These are phyloP conservation scores for Turnix velox DNA, from an alignment of 2,113 vertebrate genomes.

Conservation along the genomic window DNA sequence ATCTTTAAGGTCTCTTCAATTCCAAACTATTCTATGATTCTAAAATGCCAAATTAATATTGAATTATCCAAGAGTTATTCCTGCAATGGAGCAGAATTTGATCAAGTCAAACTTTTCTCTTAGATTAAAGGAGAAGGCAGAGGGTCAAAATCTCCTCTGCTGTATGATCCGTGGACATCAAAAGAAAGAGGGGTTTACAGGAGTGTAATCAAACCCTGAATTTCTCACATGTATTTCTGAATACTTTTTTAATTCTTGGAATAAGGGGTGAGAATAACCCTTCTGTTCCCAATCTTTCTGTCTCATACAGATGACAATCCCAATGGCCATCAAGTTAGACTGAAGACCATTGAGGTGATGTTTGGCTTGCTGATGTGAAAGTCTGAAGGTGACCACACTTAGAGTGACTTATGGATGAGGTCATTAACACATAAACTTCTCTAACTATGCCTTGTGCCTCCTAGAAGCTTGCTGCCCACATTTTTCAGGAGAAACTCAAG, in stretches of 20 bases:
- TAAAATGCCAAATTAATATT: background rate
- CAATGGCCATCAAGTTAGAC: background rate
- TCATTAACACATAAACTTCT: background rate
- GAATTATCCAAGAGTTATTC: background rate
- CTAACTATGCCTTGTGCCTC: background rate
- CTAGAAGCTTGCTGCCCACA: background rate
- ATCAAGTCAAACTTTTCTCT: background rate
- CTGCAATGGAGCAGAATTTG: background rate
- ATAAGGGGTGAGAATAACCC: background rate
- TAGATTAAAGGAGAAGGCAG: constrained; percentile 22
- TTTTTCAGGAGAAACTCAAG: background rate
- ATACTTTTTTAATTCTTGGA: background rate
- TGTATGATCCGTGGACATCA: background rate
- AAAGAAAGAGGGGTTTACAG: background rate
- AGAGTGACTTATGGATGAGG: background rate
- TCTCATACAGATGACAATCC: background rate
- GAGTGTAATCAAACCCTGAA: background rate
- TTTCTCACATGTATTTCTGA: background rate
- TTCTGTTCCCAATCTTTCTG: background rate
- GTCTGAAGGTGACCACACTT: background rate
- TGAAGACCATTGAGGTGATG: background rate
- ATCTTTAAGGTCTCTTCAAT: too few species aligned
- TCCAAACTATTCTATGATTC: too few species aligned
- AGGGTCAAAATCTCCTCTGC: background rate
- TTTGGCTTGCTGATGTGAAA: background rate